A percentile compares a stretch with the other conserved stretches of the same genome.
Evolutionary conservation across 2,113 vertebrate species (phyloP).

Genomic region (Euleptes europaea): DNA sequence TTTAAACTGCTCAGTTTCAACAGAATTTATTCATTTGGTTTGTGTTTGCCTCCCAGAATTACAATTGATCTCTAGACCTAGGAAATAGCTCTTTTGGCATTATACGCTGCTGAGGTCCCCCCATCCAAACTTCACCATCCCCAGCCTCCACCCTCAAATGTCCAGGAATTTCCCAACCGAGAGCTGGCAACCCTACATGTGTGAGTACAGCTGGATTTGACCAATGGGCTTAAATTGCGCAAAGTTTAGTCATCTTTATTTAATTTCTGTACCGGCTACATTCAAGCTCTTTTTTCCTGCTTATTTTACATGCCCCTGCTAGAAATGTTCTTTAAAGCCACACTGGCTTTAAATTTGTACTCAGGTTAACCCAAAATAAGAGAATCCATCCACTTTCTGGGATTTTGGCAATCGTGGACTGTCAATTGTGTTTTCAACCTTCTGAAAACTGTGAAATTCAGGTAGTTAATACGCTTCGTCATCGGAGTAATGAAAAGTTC

Average conservation of each 20-base stretch:
- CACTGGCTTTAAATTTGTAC: conserved; percentile 13
- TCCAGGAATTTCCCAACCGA: too few species aligned
- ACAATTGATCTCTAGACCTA: too few species aligned
- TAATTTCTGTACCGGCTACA: background rate
- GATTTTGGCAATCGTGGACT: background rate
- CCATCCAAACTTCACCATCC: too few species aligned
- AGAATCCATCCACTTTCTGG: background rate
- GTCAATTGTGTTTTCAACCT: conserved; percentile 49
- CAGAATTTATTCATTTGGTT: conserved; percentile 49
- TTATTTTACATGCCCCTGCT: background rate
- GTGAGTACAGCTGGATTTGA: background rate
- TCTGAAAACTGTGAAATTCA: conserved; percentile 44
- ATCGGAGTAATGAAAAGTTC: conserved; percentile 61
- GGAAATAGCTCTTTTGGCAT: too few species aligned
- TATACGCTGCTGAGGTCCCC: too few species aligned
- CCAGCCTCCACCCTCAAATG: too few species aligned
- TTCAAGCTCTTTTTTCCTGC: background rate
- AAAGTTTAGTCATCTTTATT: background rate
- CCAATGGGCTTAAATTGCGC: background rate
- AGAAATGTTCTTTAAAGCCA: background rate
- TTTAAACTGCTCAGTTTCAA: conserved; percentile 39
- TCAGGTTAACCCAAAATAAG: background rate
- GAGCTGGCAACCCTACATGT: background rate
- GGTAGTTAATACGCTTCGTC: conserved; percentile 44
- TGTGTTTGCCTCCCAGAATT: conserved; percentile 1